Base-by-base conservation (phyloP, 2,888 invertebrate species). In the Penaeus monodon region DNA sequence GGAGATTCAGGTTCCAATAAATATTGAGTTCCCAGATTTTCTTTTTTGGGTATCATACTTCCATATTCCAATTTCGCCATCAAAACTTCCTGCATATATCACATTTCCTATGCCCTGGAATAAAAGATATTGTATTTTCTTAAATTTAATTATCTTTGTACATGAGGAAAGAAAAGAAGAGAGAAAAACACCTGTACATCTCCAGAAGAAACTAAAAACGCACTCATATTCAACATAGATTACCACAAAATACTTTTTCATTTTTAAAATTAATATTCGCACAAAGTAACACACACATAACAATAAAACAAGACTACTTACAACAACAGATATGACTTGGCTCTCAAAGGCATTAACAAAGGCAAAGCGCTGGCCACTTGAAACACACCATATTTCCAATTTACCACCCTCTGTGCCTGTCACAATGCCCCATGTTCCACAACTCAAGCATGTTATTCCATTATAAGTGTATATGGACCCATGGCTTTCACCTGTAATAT, bases 391-490 rank as follows among this genome's bases (percentile, higher is more conserved):
- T 7, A 86, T 29, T 44, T 86, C 86, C 12, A 86, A 63, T 65
- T 81, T 63, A 3, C 86, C 86, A 33, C 86, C 86, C 64, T 86
- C 86, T 27, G 86, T 86, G 24, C 86, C 86, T n/a, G 81, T 81
- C 22, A 81, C 81, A 20, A 81, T 77, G 27, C 86, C 86, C 86
- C 86, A 86, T 24, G 33, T 68, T 20, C 66, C 86, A 81, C 86
- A 86, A 22, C 66, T 57, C 20, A 86, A 44, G 27, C 65, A 74
- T 8, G 86, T 86, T 57, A 86, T 86, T 49, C 86, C 86, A 81
- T 86, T 86, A 77, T 86, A 86, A 0, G 86, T 86, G n/a, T 86
- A 86, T 44, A 86, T 77, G 1, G 86, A 86, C 10, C 86, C 74
- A 63, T 77, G 63, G 57, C 57, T 63, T 44, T 81, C 81, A n/a